Base-by-base conservation (phyloP, 2,888 invertebrate species). In the Drosophila sordidula region DNA sequence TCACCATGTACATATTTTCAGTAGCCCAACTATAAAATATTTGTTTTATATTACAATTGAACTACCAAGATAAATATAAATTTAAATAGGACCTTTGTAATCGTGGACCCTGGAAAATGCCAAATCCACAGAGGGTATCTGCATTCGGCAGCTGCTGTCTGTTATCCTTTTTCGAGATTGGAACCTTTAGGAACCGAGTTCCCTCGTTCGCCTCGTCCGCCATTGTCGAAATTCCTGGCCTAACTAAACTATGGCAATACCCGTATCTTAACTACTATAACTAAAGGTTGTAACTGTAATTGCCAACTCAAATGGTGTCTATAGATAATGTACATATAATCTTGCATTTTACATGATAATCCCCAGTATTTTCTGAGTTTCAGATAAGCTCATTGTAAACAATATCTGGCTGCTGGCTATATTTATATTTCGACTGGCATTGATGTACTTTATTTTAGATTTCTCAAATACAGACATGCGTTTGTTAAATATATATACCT, bases 41-140 rank as follows among this genome's bases (percentile, higher is more conserved):
- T 54, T 42, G n/a, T 2, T 6, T 3, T 14, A 9, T 11, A 14
- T 3, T 2, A 6, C 8, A 45, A 12, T 14, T 4, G 18, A 25
- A 6, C 4, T 2, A 32, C 9, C 0, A 32, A 12, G 11, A 2
- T 16, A 6, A 11, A 18, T 6, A 16, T n/a, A 11, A 9, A 6
- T 34, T 4, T 2, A 16, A 93, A 16, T 94, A 94, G 75, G 93
- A 94, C 91, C 92, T 93, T 89, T 95, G 95, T 9, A 95, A 89
- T 46, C 91, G 93, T 0, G 92, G 84, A 1, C 95, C 94, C 61
- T 92, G 93, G 44, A 94, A 90, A 70, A 93, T 93, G 92, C 95
- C 94, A 70, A 95, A 92, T 2, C 95, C 95, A 85, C 95, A 95
- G 3, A 93, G 91, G 0, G 94, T 95, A 46, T 95, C 78, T 9